Evolutionary conservation across 2,888 invertebrate genomes (phyloP).

Genomic region (Idaea biselata): DNA sequence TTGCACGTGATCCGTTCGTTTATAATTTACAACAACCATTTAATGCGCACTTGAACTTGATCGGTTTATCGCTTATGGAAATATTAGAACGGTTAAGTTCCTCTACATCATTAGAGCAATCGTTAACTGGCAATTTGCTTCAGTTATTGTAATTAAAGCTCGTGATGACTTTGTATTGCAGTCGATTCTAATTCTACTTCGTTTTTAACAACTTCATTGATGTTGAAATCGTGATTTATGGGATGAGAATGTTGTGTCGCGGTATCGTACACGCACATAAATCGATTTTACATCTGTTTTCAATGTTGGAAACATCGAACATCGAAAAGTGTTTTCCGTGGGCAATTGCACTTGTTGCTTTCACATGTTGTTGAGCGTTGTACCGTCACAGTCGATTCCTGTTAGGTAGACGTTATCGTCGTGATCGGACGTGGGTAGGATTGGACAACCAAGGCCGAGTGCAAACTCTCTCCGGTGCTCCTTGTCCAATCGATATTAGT

Average conservation of each 20-base stretch:
- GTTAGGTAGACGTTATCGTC: slow-evolving; percentile 56
- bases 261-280: background rate
- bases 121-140: slow-evolving; percentile 10
- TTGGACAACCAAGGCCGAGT: slow-evolving; percentile 42
- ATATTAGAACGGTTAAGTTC: slow-evolving; percentile 47
- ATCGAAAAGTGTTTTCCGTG: slow-evolving; percentile 42
- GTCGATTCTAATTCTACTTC: background rate
- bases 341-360: slow-evolving; percentile 67
- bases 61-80: slow-evolving; percentile 42
- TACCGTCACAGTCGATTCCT: slow-evolving; percentile 50
- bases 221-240: background rate
- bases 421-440: slow-evolving; percentile 32
- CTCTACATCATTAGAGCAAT: slow-evolving; percentile 34
- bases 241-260: background rate
- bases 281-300: slow-evolving; percentile 1
- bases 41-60: slow-evolving; percentile 67
- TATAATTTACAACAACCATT: slow-evolving; percentile 36
- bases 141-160: slow-evolving; percentile 3
- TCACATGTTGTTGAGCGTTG: slow-evolving; percentile 56
- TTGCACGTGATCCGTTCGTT: slow-evolving; percentile 43
- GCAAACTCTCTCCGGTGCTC: slow-evolving; percentile 57
- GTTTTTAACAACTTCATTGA: background rate
- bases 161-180: background rate
- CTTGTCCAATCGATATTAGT: slow-evolving; percentile 58
- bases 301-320: slow-evolving; percentile 9